Evolutionary conservation across 2,113 vertebrate genomes (phyloP).

Genomic region (Hystrix brachyura): DNA sequence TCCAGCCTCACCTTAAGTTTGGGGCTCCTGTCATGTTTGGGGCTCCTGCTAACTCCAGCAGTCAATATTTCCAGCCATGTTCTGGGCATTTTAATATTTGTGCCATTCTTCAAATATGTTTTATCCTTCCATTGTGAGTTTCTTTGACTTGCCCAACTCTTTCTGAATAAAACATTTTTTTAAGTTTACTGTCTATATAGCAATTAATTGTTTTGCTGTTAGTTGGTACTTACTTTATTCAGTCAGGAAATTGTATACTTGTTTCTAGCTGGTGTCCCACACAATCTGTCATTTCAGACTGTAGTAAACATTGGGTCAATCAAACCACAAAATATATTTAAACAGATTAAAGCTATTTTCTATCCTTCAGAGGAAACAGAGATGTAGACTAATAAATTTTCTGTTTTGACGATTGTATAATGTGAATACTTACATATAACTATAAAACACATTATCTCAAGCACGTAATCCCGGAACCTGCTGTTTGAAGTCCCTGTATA

Average conservation of each 20-base stretch:
- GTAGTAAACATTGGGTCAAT: background rate
- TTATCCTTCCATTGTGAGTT: background rate
- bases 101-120: background rate
- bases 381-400: background rate
- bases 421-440: background rate
- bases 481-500: background rate
- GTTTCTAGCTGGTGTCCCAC: background rate
- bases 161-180: background rate
- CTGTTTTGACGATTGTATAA: background rate
- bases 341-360: slow-evolving; percentile 11
- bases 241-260: background rate
- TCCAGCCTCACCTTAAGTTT: background rate
- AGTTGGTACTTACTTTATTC: background rate
- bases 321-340: background rate
- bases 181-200: background rate
- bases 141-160: background rate
- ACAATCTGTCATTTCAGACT: background rate
- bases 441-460: background rate
- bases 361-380: background rate
- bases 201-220: background rate
- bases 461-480: background rate
- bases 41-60: background rate
- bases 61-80: background rate
- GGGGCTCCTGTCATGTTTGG: too few species aligned
- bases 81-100: background rate